Evolutionary conservation across 2,888 invertebrate species (phyloP).

Genomic region (Celastrina argiolus): DNA sequence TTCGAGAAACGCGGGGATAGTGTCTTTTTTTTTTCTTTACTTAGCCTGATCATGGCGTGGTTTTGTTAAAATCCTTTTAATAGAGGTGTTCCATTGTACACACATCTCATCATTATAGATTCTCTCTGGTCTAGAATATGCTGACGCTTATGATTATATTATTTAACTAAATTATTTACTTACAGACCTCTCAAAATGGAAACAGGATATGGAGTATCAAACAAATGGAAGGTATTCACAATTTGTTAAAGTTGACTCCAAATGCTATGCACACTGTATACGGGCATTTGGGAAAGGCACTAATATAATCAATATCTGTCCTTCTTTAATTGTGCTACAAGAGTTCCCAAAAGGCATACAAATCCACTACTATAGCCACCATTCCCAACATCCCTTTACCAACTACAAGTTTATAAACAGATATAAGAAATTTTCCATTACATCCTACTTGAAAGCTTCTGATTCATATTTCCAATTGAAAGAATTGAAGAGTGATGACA

Average conservation of each 20-base stretch:
- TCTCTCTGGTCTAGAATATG: too few relatives aligned
- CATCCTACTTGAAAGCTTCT: conserved; percentile 37
- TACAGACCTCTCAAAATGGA: conserved; percentile 57
- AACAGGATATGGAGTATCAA: conserved; percentile 43
- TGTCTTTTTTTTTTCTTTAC: too few relatives aligned
- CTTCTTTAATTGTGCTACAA: conserved; percentile 44
- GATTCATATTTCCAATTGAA: conserved; percentile 30
- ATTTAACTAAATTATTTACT: conserved; percentile 27
- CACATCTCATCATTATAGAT: too few relatives aligned
- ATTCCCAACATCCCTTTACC: conserved; percentile 29
- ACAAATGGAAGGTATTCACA: conserved; percentile 41
- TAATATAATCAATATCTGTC: conserved; percentile 41
- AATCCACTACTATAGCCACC: conserved; percentile 48
- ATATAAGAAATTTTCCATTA: conserved; percentile 44
- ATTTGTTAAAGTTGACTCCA: conserved; percentile 40
- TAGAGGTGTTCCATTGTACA: too few relatives aligned
- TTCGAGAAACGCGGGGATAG: too few relatives aligned
- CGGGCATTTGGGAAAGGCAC: background rate
- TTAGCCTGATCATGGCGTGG: too few relatives aligned
- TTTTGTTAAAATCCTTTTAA: too few relatives aligned
- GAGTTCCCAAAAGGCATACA: conserved; percentile 49
- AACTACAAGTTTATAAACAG: conserved; percentile 40
- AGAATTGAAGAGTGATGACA: conserved; percentile 27
- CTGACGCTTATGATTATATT: too few relatives aligned
- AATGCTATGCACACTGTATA: conserved; percentile 47